Percentiles rank a stretch among this genome's conserved stretches.
Conservation (phyloP, 92 coral and sea anemone species). For the Siderastrea radians region DNA sequence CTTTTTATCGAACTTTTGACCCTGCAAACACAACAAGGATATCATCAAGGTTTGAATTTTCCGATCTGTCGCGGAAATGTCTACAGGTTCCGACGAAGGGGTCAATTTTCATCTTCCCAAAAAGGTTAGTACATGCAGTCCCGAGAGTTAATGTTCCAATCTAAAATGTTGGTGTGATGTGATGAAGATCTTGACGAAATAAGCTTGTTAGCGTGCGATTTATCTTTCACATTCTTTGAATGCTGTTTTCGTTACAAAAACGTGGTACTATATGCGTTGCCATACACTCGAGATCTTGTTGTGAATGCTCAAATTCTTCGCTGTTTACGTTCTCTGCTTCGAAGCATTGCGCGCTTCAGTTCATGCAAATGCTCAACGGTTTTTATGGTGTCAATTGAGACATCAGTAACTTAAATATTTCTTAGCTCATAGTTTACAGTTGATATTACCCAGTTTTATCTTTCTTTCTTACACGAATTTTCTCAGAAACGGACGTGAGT, state of each 20-base stretch:
- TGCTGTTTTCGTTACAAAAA: not conserved
- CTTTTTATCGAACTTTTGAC: constrained; percentile 53
- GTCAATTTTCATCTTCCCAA: constrained; percentile 73
- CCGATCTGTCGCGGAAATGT: constrained; percentile 43
- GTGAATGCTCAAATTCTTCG: constrained; percentile 5
- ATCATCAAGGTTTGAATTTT: constrained; percentile 17
- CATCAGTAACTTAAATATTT: not conserved
- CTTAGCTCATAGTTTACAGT: not conserved
- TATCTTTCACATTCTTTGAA: constrained; percentile 9
- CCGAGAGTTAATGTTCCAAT: not conserved
- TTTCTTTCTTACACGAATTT: not conserved
- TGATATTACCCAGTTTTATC: not conserved
- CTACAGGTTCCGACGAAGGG: constrained; percentile 36
- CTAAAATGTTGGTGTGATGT: not conserved
- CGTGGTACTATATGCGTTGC: too few relatives aligned
- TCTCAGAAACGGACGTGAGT: not conserved
- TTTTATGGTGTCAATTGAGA: not conserved
- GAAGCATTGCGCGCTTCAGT: not conserved
- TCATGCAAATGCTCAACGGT: not conserved
- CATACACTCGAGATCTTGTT: not conserved
- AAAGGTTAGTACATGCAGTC: constrained; percentile 57
- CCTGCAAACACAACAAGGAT: not conserved
- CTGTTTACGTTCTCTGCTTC: not conserved
- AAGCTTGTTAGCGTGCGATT: constrained; percentile 2
- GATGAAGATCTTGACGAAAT: not conserved